Percentiles rank a stretch among this genome's conserved stretches.
These are phyloP conservation scores for Bombylius major DNA, from an alignment of 2,888 invertebrate species.

Conservation along the genomic window DNA sequence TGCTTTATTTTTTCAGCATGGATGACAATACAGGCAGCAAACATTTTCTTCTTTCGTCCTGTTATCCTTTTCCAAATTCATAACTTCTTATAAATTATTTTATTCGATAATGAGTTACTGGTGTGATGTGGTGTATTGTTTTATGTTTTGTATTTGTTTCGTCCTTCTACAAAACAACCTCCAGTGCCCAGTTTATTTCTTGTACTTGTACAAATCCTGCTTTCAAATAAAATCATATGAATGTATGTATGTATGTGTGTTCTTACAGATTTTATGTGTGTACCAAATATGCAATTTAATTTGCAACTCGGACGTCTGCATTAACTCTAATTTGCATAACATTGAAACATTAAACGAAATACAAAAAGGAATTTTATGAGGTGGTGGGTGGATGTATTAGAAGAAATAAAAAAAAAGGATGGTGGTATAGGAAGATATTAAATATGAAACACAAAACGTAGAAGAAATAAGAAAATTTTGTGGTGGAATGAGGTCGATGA, in stretches of 20 bases:
- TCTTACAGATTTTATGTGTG: neutral
- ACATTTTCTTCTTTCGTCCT: no score
- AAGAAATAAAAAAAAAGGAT: no score
- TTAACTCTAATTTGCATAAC: slow-evolving; percentile 23
- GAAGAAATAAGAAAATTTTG: slow-evolving; percentile 2
- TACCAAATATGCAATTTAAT: slow-evolving; percentile 21
- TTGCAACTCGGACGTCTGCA: slow-evolving; percentile 23
- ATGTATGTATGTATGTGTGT: neutral
- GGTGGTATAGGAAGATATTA: no score
- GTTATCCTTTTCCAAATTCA: no score
- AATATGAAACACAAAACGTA: neutral
- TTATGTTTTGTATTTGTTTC: no score
- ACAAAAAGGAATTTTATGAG: slow-evolving; percentile 8
- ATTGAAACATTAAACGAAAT: slow-evolving; percentile 19
- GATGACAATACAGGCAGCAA: no score
- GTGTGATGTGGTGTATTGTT: no score
- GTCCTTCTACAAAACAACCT: no score
- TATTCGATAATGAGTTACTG: no score
- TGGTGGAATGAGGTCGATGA: neutral
- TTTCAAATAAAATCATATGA: neutral
- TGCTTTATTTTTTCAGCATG: no score
- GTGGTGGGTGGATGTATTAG: neutral
- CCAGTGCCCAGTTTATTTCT: no score
- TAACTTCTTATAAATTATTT: no score
- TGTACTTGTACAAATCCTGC: neutral